Evolutionary conservation across 2,888 invertebrate species (phyloP), one percentile per base, ranked within the genome.

Genomic region (Amiota mariae): DNA sequence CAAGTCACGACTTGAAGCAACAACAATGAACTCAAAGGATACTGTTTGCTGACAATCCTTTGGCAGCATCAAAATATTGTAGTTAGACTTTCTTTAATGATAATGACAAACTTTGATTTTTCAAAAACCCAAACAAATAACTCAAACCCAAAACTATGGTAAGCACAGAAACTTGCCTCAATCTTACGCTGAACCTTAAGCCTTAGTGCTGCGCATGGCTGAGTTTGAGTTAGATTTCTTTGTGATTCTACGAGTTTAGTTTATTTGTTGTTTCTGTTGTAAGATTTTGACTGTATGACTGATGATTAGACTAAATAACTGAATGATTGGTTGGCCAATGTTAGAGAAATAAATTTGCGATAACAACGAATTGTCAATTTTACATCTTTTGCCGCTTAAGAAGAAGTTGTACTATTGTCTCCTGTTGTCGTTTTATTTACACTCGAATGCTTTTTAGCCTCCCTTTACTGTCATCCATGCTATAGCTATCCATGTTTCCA

Each of bases 81-180:
- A 36, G 20, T 20, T 20, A 15, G 64, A 47, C 47, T 47, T 64
- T n/a, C n/a, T n/a, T n/a, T n/a, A n/a, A n/a, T n/a, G n/a, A n/a
- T n/a, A n/a, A 9, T 67, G 66, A 67, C 66, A 49, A 6, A 20
- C 66, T 67, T 49, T 67, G 66, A 49, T 51, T 67, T 67, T 67
- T 20, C 48, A 15, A 49, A 8, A 49, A 8, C 48, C 15, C 20
- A 48, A 36, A 6, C 36, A 36, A 36, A 36, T 2, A 6, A 36
- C 6, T 36, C 36, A 36, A 6, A 36, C 6, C 6, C 36, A 36
- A 36, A 36, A 36, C 36, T 36, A 36, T 6, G 36, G 36, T 36
- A 36, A 36, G 6, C 2, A 36, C 4, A 36, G 36, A 36, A 67
- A 70, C 51, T 47, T 18, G 54, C 18, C 18, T 61, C 12, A 12